Evolutionary conservation across 2,888 invertebrate species (phyloP).

Genomic region (Troilus luridus): DNA sequence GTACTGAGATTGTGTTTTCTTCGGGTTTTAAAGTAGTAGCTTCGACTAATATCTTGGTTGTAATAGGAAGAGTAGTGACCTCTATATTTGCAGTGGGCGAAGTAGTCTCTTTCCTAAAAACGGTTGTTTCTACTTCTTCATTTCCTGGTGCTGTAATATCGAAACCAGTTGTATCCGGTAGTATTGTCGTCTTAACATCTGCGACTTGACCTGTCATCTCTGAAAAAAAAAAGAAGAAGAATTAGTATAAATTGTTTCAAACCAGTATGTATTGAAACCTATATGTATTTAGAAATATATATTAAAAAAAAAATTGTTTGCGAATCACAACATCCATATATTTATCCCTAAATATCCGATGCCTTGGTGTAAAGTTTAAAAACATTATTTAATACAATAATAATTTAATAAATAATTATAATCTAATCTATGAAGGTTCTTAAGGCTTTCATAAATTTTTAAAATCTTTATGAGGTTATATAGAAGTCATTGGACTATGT

Average conservation of each 20-base stretch:
- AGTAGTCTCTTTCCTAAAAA: background rate
- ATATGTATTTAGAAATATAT: background rate
- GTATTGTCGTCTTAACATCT: background rate
- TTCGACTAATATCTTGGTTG: background rate
- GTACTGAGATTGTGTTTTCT: constrained; percentile 55
- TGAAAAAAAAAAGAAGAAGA: constrained; percentile 31
- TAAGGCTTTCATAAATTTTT: too few relatives aligned
- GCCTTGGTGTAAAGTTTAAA: too few relatives aligned
- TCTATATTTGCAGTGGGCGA: background rate
- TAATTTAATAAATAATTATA: too few relatives aligned
- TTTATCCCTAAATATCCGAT: too few relatives aligned
- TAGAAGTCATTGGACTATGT: too few relatives aligned
- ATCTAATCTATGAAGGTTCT: too few relatives aligned
- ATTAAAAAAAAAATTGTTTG: too few relatives aligned
- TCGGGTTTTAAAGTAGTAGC: constrained; percentile 52
- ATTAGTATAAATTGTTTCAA: background rate
- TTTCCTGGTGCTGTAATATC: constrained; percentile 44
- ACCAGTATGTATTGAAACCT: background rate
- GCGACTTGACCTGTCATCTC: constrained; percentile 38
- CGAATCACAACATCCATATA: too few relatives aligned
- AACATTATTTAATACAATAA: too few relatives aligned
- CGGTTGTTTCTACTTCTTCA: constrained; percentile 28
- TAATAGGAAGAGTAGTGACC: background rate
- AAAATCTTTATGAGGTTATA: too few relatives aligned
- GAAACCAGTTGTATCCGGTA: background rate